Evolutionary conservation across 2,797 vertebrate genomes (phyloP).

Genomic region (Neostethus bicornis): DNA sequence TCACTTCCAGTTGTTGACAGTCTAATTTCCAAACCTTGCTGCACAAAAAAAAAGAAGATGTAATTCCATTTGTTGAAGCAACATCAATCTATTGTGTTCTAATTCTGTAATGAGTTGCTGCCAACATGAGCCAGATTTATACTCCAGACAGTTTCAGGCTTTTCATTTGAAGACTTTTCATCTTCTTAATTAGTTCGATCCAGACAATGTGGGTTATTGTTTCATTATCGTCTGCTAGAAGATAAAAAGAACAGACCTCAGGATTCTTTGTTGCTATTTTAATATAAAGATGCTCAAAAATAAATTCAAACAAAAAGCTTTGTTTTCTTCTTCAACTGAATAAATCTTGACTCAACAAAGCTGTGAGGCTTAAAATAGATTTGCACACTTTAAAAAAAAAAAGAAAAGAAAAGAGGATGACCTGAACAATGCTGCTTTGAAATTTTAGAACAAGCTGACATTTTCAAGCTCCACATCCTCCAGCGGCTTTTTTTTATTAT

Average conservation of each 20-base stretch:
- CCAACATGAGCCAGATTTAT: background rate
- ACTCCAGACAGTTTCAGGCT: background rate
- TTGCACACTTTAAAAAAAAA: conserved; percentile 17
- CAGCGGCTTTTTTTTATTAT: conserved; percentile 19
- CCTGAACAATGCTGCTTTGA: conserved; percentile 39
- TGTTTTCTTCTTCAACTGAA: background rate
- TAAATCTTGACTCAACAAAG: conserved; percentile 1
- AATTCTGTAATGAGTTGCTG: conserved; percentile 7
- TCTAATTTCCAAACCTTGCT: conserved; percentile 11
- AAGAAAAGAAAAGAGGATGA: conserved; percentile 16
- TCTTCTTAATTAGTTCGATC: conserved; percentile 4
- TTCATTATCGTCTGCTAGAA: background rate
- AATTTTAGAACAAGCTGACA: conserved; percentile 36
- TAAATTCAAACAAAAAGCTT: background rate
- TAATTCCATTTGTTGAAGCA: conserved; percentile 6
- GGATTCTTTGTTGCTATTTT: no score
- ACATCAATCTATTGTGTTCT: conserved; percentile 18
- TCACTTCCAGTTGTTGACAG: background rate
- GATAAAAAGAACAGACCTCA: no score
- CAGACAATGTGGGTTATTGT: background rate
- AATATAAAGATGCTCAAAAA: background rate
- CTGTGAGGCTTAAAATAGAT: background rate
- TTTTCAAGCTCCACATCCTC: conserved; percentile 43
- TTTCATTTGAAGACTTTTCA: conserved; percentile 12
- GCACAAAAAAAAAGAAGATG: conserved; percentile 7